Evolutionary conservation across 2,797 vertebrate genomes (phyloP), one percentile per base, ranked within the genome.

Genomic region (Calcarius lapponicus): DNA sequence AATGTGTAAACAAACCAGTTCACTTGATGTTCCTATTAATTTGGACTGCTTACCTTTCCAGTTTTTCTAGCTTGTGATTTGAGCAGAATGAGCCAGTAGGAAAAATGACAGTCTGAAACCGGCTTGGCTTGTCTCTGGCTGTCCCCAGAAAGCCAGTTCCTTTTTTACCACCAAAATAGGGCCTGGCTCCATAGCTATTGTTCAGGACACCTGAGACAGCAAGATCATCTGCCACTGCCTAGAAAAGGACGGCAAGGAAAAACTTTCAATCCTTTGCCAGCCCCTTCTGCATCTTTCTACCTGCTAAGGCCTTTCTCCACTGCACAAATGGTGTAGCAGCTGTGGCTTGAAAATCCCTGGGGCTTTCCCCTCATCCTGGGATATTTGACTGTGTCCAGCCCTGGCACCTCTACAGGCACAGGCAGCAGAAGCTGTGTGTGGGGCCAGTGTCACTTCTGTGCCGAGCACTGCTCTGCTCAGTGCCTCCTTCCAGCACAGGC

Each of bases 51-150:
- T 95, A 96, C 95, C 87, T 96, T 97, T 97, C 96, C 95, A 96
- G 96, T 97, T 96, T 95, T 97, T 96, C 96, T 90, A 61, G 96
- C 92, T 96, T 94, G 82, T 95, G 93, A 93, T 84, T 96, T 88
- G 67, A 90, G 61, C 65, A 89, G 74, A 88, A 87, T 82, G 94
- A 97, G 83, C 85, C 87, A 80, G 89, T 78, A 88, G 85, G 92
- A 93, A 95, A 95, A 96, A 95, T 93, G 92, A 73, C 89, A 54
- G 85, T 81, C 88, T 95, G 75, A 67, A 92, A 94, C 86, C 91
- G 86, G 95, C 87, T 95, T 85, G 86, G 64, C 83, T 95, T 67
- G 92, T 95, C 96, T 94, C 65, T 75, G 75, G 64, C 73, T 93
- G 28, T 86, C 57, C 71, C 40, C 64, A 53, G 81, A 95, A 94